Conservation (phyloP, 2,888 invertebrate genomes). For the Drosophila kambysellisi region DNA sequence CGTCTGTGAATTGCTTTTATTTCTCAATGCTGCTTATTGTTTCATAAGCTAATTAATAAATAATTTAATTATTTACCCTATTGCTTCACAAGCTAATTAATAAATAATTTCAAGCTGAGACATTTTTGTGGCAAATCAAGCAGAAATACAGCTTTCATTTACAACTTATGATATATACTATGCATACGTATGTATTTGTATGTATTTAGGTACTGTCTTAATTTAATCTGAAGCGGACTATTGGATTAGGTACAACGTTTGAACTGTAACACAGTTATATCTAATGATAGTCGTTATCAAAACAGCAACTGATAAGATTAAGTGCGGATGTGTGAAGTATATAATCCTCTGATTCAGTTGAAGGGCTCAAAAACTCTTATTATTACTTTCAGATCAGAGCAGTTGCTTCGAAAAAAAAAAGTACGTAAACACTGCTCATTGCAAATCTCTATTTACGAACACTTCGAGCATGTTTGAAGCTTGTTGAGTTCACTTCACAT, state of each 20-base stretch:
- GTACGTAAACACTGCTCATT: neutral
- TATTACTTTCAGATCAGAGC: neutral
- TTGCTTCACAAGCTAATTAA: slow-evolving; percentile 7
- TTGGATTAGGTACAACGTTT: slow-evolving; percentile 25
- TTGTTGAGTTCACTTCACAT: neutral
- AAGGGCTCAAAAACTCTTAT: neutral
- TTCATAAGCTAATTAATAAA: slow-evolving; percentile 11
- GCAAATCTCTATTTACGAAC: neutral
- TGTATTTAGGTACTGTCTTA: neutral
- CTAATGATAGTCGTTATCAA: slow-evolving; percentile 29
- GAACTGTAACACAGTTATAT: neutral
- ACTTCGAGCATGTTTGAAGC: neutral
- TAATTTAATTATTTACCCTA: neutral
- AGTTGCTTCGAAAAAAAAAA: neutral
- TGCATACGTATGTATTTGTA: neutral
- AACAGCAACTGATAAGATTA: slow-evolving; percentile 39
- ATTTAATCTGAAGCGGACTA: neutral
- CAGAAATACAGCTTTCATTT: slow-evolving; percentile 15
- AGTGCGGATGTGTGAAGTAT: slow-evolving; percentile 16
- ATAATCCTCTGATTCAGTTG: neutral
- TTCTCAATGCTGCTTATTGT: slow-evolving; percentile 8
- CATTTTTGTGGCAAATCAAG: slow-evolving; percentile 26
- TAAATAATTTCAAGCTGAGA: slow-evolving; percentile 4
- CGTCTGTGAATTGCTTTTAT: neutral
- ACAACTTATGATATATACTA: neutral